Percentiles rank a stretch among this genome's conserved stretches.
phyloP scores from a whole-genome alignment of 2,113 vertebrate genomes.

The Gopherus evgoodei region DNA sequence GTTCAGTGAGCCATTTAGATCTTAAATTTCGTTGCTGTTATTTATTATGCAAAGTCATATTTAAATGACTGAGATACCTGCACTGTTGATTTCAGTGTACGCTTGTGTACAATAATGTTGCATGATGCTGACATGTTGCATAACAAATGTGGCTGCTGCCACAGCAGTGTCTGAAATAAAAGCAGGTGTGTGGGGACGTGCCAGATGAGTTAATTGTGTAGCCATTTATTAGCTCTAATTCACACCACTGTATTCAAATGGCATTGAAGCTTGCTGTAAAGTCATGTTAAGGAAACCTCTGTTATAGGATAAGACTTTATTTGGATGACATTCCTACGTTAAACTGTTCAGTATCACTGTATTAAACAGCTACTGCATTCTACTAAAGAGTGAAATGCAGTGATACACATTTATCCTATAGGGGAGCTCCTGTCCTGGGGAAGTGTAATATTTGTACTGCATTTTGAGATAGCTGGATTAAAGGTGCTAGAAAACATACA shows the following conservation, averaged over 20 bases:
- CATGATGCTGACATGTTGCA: neutral
- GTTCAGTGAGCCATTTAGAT: neutral
- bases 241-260: neutral
- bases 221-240: neutral
- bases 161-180: neutral
- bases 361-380: neutral
- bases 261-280: neutral
- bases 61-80: neutral
- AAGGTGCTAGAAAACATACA: neutral
- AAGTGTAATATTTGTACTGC: neutral
- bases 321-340: neutral
- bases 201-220: constrained; percentile 8
- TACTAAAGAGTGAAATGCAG: neutral
- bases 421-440: neutral
- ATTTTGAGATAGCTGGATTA: neutral
- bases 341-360: neutral
- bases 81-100: neutral
- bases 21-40: neutral
- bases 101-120: rapidly evolving
- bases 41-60: neutral
- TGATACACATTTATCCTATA: neutral
- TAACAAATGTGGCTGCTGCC: neutral
- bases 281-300: neutral
- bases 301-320: neutral
- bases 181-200: neutral